A percentile compares a stretch with the other conserved stretches of the same genome.
Evolutionary conservation across 2,797 vertebrate genomes (phyloP).

Genomic region (Paratrypauchen microcephalus): DNA sequence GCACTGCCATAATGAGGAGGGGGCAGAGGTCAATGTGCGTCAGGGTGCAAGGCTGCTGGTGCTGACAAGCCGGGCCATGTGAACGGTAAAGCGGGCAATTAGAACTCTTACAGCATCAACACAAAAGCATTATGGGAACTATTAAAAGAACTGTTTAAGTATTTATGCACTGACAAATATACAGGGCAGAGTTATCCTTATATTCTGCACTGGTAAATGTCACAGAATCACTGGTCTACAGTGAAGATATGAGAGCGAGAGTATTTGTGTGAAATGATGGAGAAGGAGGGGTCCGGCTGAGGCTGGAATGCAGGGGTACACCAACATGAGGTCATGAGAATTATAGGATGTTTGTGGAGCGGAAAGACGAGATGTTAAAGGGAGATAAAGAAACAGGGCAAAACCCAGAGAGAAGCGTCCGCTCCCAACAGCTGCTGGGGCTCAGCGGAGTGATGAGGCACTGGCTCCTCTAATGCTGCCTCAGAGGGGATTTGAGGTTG

Average conservation of each 20-base stretch:
- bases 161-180: neutral
- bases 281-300: slow-evolving; percentile 43
- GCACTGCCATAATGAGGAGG: slow-evolving; percentile 43
- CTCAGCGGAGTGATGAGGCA: slow-evolving; percentile 2
- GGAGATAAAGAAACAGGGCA: slow-evolving; percentile 25
- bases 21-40: slow-evolving; percentile 52
- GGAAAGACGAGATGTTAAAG: slow-evolving; percentile 34
- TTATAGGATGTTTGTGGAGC: slow-evolving; percentile 58
- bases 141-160: neutral
- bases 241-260: slow-evolving; percentile 38
- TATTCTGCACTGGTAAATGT: neutral
- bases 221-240: slow-evolving; percentile 17
- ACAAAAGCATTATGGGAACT: neutral
- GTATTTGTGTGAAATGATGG: slow-evolving; percentile 25
- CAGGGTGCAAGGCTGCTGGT: slow-evolving; percentile 42
- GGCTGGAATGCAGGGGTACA: slow-evolving; percentile 56
- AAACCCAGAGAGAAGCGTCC: slow-evolving; percentile 23
- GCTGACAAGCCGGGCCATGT: slow-evolving; percentile 36
- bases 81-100: slow-evolving; percentile 28
- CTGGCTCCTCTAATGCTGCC: slow-evolving; percentile 15
- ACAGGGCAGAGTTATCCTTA: neutral
- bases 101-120: slow-evolving; percentile 22
- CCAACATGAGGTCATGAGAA: slow-evolving; percentile 68
- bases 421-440: slow-evolving; percentile 35
- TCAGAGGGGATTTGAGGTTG: slow-evolving; percentile 15